Evolutionary conservation across 1,140 invertebrate genomes (phyloP), one percentile per base, ranked within the genome.

Genomic region (Amphibalanus amphitrite): DNA sequence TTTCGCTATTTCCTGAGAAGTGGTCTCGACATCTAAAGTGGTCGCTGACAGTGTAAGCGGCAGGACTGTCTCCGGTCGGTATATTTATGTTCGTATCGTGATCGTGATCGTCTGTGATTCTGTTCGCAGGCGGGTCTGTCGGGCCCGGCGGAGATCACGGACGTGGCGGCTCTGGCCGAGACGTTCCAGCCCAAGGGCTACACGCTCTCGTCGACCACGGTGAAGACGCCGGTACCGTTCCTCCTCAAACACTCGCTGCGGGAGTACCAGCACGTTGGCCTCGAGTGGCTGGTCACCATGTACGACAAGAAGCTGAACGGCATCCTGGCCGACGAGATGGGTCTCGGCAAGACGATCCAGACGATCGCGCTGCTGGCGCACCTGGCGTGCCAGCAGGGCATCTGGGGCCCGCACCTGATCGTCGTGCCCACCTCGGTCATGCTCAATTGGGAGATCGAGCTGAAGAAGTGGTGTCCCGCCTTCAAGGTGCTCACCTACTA

Each of bases 401-500:
- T 88, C 79, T 99, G 97, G 97, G 97, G 97, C 29, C 97, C 97
- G 69, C 97, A 99, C 86, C 84, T 99, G 17, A 95, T 99, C 75
- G 92, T 99, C 73, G 97, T 99, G 73, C 97, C 97, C 70, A 99
- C 97, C 17, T 98, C 95, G 77, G 97, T 99, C n/a, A 97, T 99
- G 92, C 84, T 99, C 47, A 99, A 99, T 83, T 99, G 97, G 97
- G 97, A 99, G 83, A 97, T 99, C 92, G 97, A 99, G 82, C 94
- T 97, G 76, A 99, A 99, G 81, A 99, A 99, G 81, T 99, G 97
- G 97, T 99, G 96, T 82, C 97, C 97, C 0, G 93, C 92, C 69
- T 97, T 99, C 77, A 99, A 99, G 86, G 95, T 99, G 77, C 83
- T 99, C 73, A 98, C 96, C 0, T 99, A 99, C 79, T 99, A 98